Conservation (phyloP, 92 coral and sea anemone species). For the Palythoa heliodiscus region DNA sequence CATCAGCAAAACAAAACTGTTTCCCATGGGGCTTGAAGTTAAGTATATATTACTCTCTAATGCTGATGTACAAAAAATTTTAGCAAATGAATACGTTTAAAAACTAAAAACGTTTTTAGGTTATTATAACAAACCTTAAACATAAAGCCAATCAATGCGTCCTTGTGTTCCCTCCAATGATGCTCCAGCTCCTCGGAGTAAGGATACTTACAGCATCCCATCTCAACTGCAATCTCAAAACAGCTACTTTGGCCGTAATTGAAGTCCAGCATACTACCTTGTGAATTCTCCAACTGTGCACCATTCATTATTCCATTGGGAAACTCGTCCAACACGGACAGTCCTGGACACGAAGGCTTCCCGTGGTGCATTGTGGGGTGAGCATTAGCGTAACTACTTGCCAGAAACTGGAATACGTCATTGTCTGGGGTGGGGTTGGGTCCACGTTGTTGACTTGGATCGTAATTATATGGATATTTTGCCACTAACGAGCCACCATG, state of each 20-base stretch:
- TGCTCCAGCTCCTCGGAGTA: constrained; percentile 81
- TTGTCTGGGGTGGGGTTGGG: constrained; percentile 88
- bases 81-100: background rate
- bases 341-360: constrained; percentile 96
- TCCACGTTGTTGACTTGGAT: constrained; percentile 54
- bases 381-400: constrained; percentile 80
- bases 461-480: constrained; percentile 83
- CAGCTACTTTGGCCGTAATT: constrained; percentile 83
- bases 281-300: constrained; percentile 69
- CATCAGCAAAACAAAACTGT: no score
- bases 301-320: constrained; percentile 81
- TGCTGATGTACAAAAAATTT: no score
- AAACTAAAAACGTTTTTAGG: background rate
- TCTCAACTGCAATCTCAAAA: constrained; percentile 75
- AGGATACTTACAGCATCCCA: constrained; percentile 98
- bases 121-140: constrained; percentile 71
- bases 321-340: constrained; percentile 78
- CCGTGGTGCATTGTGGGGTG: constrained; percentile 98
- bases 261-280: constrained; percentile 84
- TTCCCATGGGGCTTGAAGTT: no score
- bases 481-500: constrained; percentile 93
- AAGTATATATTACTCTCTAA: no score
- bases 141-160: constrained; percentile 76
- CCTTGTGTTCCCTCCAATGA: constrained; percentile 87
- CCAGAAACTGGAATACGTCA: constrained; percentile 86